Conservation (phyloP, 1,140 invertebrate species). For the Eurosta solidaginis region DNA sequence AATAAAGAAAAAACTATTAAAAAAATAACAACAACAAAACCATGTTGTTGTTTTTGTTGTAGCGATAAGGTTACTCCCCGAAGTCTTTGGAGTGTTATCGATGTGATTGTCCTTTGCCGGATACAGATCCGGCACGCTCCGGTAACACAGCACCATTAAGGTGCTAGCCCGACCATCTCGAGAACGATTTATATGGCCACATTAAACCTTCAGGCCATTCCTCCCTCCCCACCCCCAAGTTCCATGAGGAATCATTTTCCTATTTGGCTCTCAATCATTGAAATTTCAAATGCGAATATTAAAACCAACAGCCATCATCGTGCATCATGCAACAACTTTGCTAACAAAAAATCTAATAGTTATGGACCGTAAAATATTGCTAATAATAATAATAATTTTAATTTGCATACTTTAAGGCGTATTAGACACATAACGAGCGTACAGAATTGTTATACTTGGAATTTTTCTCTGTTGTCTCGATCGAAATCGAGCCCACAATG, state of each 20-base stretch:
- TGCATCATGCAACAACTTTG: neutral
- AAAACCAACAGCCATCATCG: neutral
- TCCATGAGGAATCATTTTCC: neutral
- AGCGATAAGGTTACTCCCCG: too few species aligned
- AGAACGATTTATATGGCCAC: too few species aligned
- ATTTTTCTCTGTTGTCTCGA: neutral
- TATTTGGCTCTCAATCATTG: neutral
- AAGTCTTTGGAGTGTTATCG: too few species aligned
- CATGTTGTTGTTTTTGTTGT: too few species aligned
- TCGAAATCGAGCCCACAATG: neutral
- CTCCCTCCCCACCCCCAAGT: too few species aligned
- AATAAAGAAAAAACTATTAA: neutral
- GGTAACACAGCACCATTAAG: too few species aligned
- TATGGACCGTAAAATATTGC: neutral
- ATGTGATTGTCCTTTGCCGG: too few species aligned
- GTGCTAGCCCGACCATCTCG: too few species aligned
- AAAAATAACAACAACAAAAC: neutral
- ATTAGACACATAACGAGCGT: neutral
- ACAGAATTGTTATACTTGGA: neutral
- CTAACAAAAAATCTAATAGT: neutral
- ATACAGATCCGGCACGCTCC: too few species aligned
- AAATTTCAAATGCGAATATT: too few species aligned
- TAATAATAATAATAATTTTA: slow-evolving; percentile 10
- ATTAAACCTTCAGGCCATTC: too few species aligned
- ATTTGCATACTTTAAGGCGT: slow-evolving; percentile 2